Evolutionary conservation across 2,113 vertebrate species (phyloP), one percentile per base, ranked within the genome.

Genomic region (Bungarus multicinctus): DNA sequence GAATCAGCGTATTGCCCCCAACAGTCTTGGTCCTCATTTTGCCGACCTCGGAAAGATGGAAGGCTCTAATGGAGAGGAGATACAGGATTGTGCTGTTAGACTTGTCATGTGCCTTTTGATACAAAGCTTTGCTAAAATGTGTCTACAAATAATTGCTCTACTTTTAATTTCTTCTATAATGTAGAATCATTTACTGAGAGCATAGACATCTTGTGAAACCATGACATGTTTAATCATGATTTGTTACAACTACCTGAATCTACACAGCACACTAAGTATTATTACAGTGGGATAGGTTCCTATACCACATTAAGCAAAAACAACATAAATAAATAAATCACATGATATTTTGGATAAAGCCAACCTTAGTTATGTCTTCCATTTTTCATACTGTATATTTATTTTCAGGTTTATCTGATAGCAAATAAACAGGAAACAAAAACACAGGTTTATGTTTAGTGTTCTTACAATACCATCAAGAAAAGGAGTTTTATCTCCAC

Each of bases 301-400:
- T 43, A 43, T 81, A 81, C 34, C 74, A 43, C 8, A 0, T 81
- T 43, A 43, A 81, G 34, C 74, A 39, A 43, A 43, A 81, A 22
- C 7, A 34, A 81, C 25, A 54, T 20, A 54, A 58, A 69, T 5
- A 30, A 81, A 60, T 60, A 10, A 81, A 43, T 39, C 18, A 81
- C 34, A 81, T 81, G 18, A 81, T 43, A 43, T 18, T 81, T 81
- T 9, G 34, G 34, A 12, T 81, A 22, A 81, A 81, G 34, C n/a
- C 34, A 39, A 2, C 34, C 16, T 39, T 23, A 27, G 54, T 91
- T 0, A 0, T 69, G 16, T 93, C 11, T 57, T 85, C 64, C 64
- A 23, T 30, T 94, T 95, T 25, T 94, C 91, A 34, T 88, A 8
- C 0, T 1, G 1, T 55, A 54, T 91, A 22, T 91, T 96, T 93